Evolutionary conservation across 2,113 vertebrate species (phyloP).

Genomic region (Salvelinus alpinus): DNA sequence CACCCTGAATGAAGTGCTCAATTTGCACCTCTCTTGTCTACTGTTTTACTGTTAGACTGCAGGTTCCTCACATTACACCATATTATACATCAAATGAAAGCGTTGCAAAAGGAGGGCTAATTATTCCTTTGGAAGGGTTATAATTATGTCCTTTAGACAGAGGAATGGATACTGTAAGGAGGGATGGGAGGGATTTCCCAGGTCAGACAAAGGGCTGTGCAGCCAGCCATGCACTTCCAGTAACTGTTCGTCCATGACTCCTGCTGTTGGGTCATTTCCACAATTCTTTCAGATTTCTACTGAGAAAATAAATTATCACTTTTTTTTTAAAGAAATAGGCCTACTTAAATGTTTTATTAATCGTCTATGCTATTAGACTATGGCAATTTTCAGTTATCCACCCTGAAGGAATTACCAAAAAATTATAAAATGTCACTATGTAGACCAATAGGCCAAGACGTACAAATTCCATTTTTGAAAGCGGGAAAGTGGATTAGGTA

Average conservation of each 20-base stretch:
- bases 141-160: slow-evolving; percentile 65
- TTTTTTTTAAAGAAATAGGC: no score
- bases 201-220: slow-evolving; percentile 38
- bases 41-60: slow-evolving; percentile 46
- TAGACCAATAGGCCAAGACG: not conserved
- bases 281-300: not conserved
- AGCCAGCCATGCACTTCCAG: slow-evolving; percentile 30
- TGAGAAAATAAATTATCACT: no score
- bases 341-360: no score
- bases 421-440: no score
- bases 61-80: slow-evolving; percentile 51
- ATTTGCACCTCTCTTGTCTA: slow-evolving; percentile 38
- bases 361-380: no score
- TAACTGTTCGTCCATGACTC: slow-evolving; percentile 30
- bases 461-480: slow-evolving; percentile 34
- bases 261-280: slow-evolving; percentile 44
- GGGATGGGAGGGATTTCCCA: slow-evolving; percentile 39
- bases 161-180: slow-evolving; percentile 50
- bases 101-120: slow-evolving; percentile 59
- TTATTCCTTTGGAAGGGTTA: slow-evolving; percentile 67
- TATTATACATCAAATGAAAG: slow-evolving; percentile 47
- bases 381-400: no score
- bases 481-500: slow-evolving; percentile 56
- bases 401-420: no score
- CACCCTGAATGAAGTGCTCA: no score